Conservation (phyloP, 2,888 invertebrate genomes). For the Ichneumoninae sp. region DNA sequence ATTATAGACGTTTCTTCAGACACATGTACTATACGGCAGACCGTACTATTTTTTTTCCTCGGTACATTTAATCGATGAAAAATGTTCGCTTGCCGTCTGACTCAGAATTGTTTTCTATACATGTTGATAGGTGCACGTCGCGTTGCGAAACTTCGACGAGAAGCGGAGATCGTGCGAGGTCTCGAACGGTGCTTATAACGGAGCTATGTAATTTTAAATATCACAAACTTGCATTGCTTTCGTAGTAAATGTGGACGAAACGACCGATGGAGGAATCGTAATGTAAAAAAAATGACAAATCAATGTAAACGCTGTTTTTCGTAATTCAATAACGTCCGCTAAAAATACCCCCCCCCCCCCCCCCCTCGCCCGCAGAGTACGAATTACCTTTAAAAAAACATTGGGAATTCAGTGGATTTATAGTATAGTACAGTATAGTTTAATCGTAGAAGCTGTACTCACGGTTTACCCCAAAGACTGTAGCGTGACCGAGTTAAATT, state of each 20-base stretch:
- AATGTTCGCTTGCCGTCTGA: neutral
- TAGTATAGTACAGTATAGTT: conserved; percentile 30
- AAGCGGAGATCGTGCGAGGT: neutral
- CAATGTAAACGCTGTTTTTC: conserved; percentile 26
- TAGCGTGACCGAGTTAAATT: conserved; percentile 73
- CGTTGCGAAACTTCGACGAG: neutral
- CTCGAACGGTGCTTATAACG: neutral
- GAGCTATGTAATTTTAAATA: neutral
- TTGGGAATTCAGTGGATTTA: conserved; percentile 45
- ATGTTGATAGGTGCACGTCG: neutral
- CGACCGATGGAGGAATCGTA: neutral
- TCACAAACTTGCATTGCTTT: neutral
- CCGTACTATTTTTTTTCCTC: neutral
- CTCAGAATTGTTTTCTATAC: neutral
- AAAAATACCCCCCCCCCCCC: neutral
- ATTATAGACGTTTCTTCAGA: neutral
- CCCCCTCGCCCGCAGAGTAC: neutral
- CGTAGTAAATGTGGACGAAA: neutral
- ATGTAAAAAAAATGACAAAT: conserved; percentile 7
- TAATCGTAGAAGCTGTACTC: conserved; percentile 60
- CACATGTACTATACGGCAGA: neutral
- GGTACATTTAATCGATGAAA: neutral
- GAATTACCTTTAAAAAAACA: conserved; percentile 13
- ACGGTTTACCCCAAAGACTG: conserved; percentile 75
- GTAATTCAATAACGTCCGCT: conserved; percentile 6